Percentiles rank a stretch among this genome's conserved stretches.
Evolutionary conservation across 2,888 invertebrate species (phyloP).

Genomic region (Cantharis lateralis): DNA sequence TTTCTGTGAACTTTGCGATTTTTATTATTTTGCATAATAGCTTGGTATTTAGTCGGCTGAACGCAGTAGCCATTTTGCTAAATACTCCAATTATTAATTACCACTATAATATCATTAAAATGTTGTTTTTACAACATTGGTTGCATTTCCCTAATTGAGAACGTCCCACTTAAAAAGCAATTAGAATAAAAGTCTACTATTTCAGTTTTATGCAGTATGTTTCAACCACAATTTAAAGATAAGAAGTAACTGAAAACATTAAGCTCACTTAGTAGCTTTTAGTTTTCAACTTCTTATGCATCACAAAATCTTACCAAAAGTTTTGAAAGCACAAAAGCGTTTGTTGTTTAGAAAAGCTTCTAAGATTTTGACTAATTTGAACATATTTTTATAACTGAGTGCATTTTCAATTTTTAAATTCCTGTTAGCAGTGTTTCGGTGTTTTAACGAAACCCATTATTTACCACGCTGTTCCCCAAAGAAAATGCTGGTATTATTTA

Average conservation of each 20-base stretch:
- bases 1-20: background rate
- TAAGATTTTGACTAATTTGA: background rate
- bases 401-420: background rate
- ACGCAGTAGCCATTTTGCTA: background rate
- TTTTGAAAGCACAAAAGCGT: constrained; percentile 9
- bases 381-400: background rate
- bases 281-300: background rate
- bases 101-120: background rate
- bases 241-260: constrained; percentile 2
- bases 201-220: background rate
- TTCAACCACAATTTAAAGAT: background rate
- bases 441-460: background rate
- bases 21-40: background rate
- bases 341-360: background rate
- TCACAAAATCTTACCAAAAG: constrained; percentile 4
- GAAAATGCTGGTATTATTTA: background rate
- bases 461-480: background rate
- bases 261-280: background rate
- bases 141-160: background rate
- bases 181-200: background rate
- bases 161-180: background rate
- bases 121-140: background rate
- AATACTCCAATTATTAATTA: background rate
- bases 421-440: background rate
- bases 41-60: background rate